phyloP scores from a whole-genome alignment of 2,113 vertebrate species.

The Dicrurus megarhynchus region DNA sequence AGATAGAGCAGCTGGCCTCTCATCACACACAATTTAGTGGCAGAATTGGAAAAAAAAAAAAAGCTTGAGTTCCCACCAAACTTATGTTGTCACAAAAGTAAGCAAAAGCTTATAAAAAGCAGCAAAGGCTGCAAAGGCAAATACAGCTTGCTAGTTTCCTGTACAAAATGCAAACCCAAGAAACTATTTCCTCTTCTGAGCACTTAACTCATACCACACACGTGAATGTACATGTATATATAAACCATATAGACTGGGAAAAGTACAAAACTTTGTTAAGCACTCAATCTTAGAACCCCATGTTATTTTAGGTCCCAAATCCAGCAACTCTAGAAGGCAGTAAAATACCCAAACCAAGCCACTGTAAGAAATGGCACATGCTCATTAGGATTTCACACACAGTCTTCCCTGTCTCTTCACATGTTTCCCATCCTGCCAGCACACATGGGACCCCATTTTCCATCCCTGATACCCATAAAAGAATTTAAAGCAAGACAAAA shows the following conservation, averaged over 20 bases:
- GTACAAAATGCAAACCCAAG: neutral
- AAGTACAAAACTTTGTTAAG: neutral
- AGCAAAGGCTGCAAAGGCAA: neutral
- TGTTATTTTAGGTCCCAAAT: neutral
- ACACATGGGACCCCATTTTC: neutral
- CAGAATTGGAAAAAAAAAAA: neutral
- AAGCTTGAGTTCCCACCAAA: neutral
- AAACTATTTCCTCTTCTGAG: neutral
- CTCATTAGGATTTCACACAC: neutral
- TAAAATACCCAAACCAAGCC: neutral
- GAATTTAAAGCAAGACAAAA: neutral
- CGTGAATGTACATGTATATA: rapidly evolving
- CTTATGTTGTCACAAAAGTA: neutral
- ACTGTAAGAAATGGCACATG: rapidly evolving
- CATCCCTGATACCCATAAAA: neutral
- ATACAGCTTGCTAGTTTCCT: neutral
- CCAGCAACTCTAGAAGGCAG: neutral
- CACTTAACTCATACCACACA: neutral
- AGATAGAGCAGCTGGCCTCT: neutral
- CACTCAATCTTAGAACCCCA: neutral
- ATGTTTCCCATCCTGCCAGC: neutral
- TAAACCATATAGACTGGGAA: neutral
- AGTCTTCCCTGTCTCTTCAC: neutral
- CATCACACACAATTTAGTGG: neutral
- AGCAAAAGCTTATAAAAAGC: neutral